These are phyloP conservation scores for Cynaeus angustus DNA, from an alignment of 2,888 invertebrate genomes.

Conservation along the genomic window DNA sequence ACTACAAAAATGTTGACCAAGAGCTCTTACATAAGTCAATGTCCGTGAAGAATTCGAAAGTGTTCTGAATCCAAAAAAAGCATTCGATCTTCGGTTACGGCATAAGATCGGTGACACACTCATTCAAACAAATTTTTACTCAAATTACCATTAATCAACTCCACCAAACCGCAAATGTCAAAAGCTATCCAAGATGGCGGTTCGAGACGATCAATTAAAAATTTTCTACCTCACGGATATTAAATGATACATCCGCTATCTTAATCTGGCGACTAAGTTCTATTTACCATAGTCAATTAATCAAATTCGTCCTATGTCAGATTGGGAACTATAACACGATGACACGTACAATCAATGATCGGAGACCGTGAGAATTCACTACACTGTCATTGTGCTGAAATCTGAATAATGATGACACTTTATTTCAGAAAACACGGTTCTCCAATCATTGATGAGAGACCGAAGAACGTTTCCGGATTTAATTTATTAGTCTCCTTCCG, in stretches of 20 bases:
- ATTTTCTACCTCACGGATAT: constrained; percentile 20
- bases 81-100: constrained; percentile 41
- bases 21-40: constrained; percentile 55
- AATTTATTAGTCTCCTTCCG: constrained; percentile 6
- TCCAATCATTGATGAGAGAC: not conserved
- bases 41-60: constrained; percentile 58
- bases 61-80: constrained; percentile 56
- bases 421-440: constrained; percentile 7
- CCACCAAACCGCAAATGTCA: constrained; percentile 26
- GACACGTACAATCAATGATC: constrained; percentile 51
- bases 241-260: constrained; percentile 38
- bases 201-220: constrained; percentile 17
- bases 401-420: constrained; percentile 10
- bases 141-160: constrained; percentile 24
- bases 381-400: constrained; percentile 23
- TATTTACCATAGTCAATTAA: constrained; percentile 54
- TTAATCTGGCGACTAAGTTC: constrained; percentile 29
- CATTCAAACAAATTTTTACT: constrained; percentile 18
- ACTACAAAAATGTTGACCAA: constrained; percentile 20
- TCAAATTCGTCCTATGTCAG: constrained; percentile 58
- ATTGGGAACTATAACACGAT: constrained; percentile 52
- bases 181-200: constrained; percentile 4
- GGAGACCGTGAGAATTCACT: constrained; percentile 56
- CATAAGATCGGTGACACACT: constrained; percentile 17
- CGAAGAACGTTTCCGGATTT: constrained; percentile 1